A percentile compares a stretch with the other conserved stretches of the same genome.
phyloP scores from a whole-genome alignment of 2,113 vertebrate species.

The Heptranchias perlo region DNA sequence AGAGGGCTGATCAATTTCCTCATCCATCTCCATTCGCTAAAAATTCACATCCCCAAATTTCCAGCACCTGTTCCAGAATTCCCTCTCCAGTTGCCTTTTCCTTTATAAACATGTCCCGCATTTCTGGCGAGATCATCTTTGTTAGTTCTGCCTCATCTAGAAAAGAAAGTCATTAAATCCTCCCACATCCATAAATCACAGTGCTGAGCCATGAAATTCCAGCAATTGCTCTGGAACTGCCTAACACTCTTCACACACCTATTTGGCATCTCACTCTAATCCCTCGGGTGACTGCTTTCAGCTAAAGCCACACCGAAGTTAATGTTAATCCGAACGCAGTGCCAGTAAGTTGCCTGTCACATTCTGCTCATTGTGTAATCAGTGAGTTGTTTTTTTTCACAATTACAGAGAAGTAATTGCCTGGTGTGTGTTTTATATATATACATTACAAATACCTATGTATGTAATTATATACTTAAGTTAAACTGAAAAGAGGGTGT shows the following conservation, averaged over 20 bases:
- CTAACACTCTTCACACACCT: not conserved
- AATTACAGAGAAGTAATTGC: not conserved
- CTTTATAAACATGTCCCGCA: not conserved
- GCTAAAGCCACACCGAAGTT: not conserved
- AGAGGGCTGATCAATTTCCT: not conserved
- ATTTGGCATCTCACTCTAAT: not conserved
- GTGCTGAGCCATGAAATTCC: not conserved
- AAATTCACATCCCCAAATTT: not conserved
- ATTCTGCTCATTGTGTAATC: not conserved
- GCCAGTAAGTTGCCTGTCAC: not conserved
- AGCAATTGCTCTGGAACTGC: not conserved
- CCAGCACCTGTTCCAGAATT: not conserved
- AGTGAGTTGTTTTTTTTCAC: not conserved
- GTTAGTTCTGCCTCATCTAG: not conserved
- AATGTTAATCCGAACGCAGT: not conserved
- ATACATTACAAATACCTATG: not conserved
- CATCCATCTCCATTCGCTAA: not conserved
- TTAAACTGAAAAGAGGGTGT: not conserved
- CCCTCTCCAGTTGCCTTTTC: not conserved
- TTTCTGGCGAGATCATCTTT: not conserved
- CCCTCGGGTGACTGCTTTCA: not conserved
- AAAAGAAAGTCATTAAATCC: not conserved
- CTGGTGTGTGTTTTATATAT: not conserved
- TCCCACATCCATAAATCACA: not conserved
- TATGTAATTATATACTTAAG: not conserved